Conservation (phyloP, 2,797 vertebrate species). For the Falco naumanni region DNA sequence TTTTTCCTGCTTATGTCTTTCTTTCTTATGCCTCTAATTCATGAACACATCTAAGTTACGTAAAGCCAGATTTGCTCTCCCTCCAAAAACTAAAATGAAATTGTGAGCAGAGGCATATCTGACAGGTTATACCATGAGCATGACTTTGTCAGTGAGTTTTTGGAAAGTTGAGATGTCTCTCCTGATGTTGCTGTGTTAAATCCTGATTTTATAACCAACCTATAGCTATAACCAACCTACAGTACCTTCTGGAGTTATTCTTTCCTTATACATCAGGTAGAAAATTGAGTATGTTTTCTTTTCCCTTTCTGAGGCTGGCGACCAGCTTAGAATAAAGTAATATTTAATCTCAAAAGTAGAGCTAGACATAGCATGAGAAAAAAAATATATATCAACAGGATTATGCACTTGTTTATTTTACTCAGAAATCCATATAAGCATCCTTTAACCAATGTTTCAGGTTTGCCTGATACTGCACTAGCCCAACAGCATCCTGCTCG, state of each 20-base stretch:
- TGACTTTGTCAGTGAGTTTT: not conserved
- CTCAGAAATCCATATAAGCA: not conserved
- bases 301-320: not conserved
- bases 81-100: not conserved
- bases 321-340: not conserved
- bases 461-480: not conserved
- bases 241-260: not conserved
- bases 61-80: not conserved
- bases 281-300: not conserved
- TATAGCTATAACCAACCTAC: not conserved
- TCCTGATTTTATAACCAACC: not conserved
- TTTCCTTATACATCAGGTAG: not conserved
- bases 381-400: not conserved
- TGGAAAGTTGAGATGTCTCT: not conserved
- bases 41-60: not conserved
- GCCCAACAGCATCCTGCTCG: too few species aligned
- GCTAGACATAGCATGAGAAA: not conserved
- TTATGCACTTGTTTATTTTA: not conserved
- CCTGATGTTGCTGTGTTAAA: not conserved
- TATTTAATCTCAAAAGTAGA: not conserved
- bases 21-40: not conserved
- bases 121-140: not conserved
- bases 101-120: not conserved
- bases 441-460: too few species aligned
- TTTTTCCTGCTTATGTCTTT: too few species aligned